Conservation (phyloP, 2,797 vertebrate genomes). For the Yasuhikotakia modesta region DNA sequence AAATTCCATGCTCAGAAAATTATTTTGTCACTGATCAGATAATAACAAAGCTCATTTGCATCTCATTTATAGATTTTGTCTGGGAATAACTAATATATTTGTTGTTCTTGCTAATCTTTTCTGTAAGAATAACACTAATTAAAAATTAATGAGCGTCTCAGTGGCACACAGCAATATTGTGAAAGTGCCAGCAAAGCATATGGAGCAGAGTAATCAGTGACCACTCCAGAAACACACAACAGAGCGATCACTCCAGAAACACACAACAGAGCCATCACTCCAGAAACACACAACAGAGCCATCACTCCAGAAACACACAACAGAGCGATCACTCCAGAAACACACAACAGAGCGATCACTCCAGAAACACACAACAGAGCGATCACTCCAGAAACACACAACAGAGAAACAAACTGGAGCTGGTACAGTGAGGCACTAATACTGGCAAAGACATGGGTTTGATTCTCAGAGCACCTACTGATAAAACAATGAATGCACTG, state of each 20-base stretch:
- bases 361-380: too few species aligned
- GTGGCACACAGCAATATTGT: constrained; percentile 25
- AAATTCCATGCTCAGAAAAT: constrained; percentile 13
- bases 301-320: too few species aligned
- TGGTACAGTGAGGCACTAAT: background rate
- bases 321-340: background rate
- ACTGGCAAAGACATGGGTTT: background rate
- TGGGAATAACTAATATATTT: constrained; percentile 32
- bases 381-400: too few species aligned
- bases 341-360: background rate
- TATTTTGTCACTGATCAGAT: constrained; percentile 39
- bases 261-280: background rate
- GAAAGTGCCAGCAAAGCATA: constrained; percentile 17
- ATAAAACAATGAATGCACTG: background rate
- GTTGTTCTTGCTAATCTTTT: constrained; percentile 27
- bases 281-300: too few species aligned
- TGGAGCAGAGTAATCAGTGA: constrained; percentile 15
- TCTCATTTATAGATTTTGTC: constrained; percentile 51
- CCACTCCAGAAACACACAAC: background rate
- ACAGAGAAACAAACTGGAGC: background rate
- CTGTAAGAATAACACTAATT: constrained; percentile 48
- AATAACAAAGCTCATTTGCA: constrained; percentile 46
- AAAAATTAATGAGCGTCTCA: constrained; percentile 43
- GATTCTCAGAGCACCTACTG: background rate
- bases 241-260: constrained; percentile 4